Base-by-base conservation (phyloP, 2,888 invertebrate genomes). In the Prenolepis imparis region DNA sequence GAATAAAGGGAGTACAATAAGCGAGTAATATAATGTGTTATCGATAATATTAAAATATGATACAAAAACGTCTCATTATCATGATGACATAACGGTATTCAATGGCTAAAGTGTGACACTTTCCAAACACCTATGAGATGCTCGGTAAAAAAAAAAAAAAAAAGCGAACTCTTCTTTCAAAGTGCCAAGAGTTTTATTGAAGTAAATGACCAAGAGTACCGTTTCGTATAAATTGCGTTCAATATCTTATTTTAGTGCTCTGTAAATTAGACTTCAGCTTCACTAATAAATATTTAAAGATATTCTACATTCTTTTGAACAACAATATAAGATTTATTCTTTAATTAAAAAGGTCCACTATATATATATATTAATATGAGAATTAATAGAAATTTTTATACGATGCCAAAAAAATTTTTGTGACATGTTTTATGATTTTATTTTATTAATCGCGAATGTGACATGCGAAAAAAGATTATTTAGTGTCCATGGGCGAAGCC, bases 81-180 rank as follows among this genome's bases (percentile, higher is more conserved):
- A 66, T 48, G 74, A 87, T 84, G 84, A 82, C 44, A 52, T 61
- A 63, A 36, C 36, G 52, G 24, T 84, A 73, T 84, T 74, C 57
- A 24, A 73, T 44, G 15, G 48, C 1, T 15, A 52, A 86, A 84
- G 87, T 86, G 82, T 87, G 77, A 87, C 84, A 87, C 86, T 87
- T 87, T 87, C 80, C 61, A 84, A 82, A 78, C 39, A 44, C 39
- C 57, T 63, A 55, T 75, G 39, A 64, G 83, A 63, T n/a, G 44
- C 24, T 57, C 4, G 1, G 8, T 8, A 4, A 6, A 52, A 18
- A 18, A 48, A 59, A 61, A 75, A 28, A 28, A 28, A n/a, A n/a
- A n/a, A 84, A 82, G 5, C 63, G 28, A 64, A 72, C 39, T 82
- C 82, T 36, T 39, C 6, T 68, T 59, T 52, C 41, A 12, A 57